Conservation (phyloP, 2,113 vertebrate genomes). For the Heterotilapia buettikoferi region DNA sequence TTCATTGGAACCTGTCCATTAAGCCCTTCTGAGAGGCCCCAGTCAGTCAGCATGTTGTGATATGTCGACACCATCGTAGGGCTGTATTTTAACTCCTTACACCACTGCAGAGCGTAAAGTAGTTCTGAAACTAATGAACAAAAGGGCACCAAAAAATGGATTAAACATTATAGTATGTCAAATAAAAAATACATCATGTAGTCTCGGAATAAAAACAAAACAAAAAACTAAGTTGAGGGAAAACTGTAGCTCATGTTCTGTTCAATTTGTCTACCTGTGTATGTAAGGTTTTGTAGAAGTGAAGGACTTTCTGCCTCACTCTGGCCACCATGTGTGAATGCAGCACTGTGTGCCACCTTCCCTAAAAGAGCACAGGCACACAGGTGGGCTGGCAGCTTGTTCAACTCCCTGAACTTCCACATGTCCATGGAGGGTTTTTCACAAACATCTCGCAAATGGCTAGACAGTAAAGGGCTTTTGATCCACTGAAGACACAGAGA, state of each 20-base stretch:
- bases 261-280: conserved; percentile 47
- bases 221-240: neutral
- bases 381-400: conserved; percentile 81
- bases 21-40: conserved; percentile 72
- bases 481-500: conserved; percentile 78
- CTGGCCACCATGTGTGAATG: conserved; percentile 40
- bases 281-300: conserved; percentile 15
- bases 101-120: conserved; percentile 90
- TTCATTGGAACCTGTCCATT: conserved; percentile 43
- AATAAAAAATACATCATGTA: neutral
- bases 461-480: conserved; percentile 79
- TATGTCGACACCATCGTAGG: conserved; percentile 72
- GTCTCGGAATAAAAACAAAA: neutral
- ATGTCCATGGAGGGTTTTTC: conserved; percentile 68
- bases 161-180: neutral
- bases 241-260: neutral
- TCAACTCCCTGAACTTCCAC: conserved; percentile 65
- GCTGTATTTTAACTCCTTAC: conserved; percentile 80
- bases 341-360: conserved; percentile 69
- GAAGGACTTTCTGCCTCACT: conserved; percentile 11
- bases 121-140: conserved; percentile 80
- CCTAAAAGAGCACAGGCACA: conserved; percentile 82
- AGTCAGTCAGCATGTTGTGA: conserved; percentile 74
- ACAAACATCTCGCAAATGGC: conserved; percentile 76
- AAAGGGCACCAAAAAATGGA: neutral